Percentiles rank a stretch among this genome's conserved stretches.
Evolutionary conservation across 2,888 invertebrate genomes (phyloP).

Genomic region (Seladonia tumulorum): DNA sequence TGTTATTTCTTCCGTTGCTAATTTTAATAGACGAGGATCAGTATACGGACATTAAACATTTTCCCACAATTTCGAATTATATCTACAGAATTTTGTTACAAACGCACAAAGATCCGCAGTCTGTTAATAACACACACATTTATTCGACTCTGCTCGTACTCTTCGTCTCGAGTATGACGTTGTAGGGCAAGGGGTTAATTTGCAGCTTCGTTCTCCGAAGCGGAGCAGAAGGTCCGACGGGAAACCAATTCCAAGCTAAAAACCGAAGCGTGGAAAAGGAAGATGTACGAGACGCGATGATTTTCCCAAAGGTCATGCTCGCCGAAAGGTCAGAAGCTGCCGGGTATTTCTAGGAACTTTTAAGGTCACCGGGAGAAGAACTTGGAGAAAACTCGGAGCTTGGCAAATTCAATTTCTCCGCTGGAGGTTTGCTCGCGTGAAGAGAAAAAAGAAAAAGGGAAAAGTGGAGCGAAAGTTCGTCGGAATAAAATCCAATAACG

Average conservation of each 20-base stretch:
- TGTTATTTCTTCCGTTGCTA: too few relatives aligned
- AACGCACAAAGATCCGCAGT: too few relatives aligned
- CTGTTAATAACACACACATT: too few relatives aligned
- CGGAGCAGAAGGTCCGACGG: neutral
- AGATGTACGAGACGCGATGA: neutral
- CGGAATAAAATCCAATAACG: slow-evolving; percentile 16
- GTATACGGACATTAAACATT: too few relatives aligned
- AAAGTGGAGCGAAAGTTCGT: slow-evolving; percentile 18
- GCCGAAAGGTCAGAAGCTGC: slow-evolving; percentile 12
- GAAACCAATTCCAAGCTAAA: neutral
- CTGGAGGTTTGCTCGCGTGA: neutral
- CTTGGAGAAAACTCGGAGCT: neutral
- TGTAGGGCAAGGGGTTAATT: neutral
- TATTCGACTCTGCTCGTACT: too few relatives aligned
- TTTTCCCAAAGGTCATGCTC: slow-evolving; percentile 1
- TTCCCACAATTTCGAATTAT: too few relatives aligned
- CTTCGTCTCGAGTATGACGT: too few relatives aligned
- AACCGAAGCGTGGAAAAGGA: neutral
- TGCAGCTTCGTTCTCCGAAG: neutral
- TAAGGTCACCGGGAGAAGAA: slow-evolving; percentile 5
- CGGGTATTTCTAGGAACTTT: slow-evolving; percentile 8
- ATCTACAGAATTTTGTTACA: too few relatives aligned
- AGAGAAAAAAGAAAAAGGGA: neutral
- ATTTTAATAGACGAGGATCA: too few relatives aligned
- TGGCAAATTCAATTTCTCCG: slow-evolving; percentile 6